phyloP scores from a whole-genome alignment of 2,888 invertebrate species.

The Drosophila anomelani region DNA sequence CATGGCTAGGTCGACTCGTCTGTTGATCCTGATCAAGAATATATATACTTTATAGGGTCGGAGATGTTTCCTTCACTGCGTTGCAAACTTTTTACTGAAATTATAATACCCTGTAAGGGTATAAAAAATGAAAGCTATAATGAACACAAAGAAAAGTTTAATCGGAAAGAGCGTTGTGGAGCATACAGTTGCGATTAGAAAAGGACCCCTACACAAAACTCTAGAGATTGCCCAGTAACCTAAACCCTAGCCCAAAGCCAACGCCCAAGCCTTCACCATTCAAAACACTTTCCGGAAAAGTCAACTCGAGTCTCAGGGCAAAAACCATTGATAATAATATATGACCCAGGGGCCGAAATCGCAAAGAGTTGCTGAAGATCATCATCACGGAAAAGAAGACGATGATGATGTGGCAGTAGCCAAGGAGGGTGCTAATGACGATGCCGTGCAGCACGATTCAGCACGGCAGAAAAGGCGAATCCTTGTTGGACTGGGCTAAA shows the following conservation, averaged over 20 bases:
- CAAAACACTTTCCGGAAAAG: slow-evolving; percentile 12
- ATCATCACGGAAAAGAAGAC: not conserved
- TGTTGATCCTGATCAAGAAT: no score
- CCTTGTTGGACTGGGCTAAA: slow-evolving; percentile 12
- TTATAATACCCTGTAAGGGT: no score
- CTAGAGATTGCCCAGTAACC: slow-evolving; percentile 18
- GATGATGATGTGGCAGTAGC: slow-evolving; percentile 1
- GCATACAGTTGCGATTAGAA: slow-evolving; percentile 30
- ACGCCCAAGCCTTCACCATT: not conserved
- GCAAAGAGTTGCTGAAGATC: slow-evolving; percentile 31
- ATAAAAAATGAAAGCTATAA: not conserved
- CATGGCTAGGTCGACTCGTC: no score
- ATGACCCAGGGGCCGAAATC: slow-evolving; percentile 21
- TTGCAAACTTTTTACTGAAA: no score
- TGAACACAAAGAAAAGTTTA: no score
- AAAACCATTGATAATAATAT: slow-evolving; percentile 38
- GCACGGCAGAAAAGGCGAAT: slow-evolving; percentile 18
- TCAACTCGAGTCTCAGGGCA: slow-evolving; percentile 31
- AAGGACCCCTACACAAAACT: slow-evolving; percentile 7
- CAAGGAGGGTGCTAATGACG: slow-evolving; percentile 31
- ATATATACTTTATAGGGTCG: no score
- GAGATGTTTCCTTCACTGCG: no score
- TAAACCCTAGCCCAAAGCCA: not conserved
- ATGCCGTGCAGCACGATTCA: slow-evolving; percentile 10
- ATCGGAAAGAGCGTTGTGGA: not conserved